These are phyloP conservation scores for Hyphantria cunea DNA, from an alignment of 1,140 invertebrate genomes.

Conservation along the genomic window DNA sequence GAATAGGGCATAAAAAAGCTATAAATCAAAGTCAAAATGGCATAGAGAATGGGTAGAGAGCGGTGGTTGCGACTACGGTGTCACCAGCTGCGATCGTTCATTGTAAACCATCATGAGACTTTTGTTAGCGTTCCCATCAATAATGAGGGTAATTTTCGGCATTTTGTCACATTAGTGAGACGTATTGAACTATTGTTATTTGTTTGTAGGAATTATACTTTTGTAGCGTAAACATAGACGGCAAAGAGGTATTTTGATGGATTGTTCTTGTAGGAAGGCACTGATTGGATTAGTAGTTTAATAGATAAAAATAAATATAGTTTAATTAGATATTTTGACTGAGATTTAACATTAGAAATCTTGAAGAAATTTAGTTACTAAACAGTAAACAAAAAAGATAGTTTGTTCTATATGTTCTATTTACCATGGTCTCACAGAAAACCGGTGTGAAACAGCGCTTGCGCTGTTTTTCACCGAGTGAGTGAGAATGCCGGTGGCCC, in stretches of 20 bases:
- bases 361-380: too few relatives aligned
- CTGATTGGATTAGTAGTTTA: too few relatives aligned
- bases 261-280: too few relatives aligned
- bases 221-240: conserved; percentile 9
- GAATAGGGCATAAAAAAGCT: conserved; percentile 81
- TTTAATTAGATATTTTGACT: too few relatives aligned
- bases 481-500: too few relatives aligned
- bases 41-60: conserved; percentile 81
- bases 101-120: conserved; percentile 49
- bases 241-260: neutral
- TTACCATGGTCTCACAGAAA: too few relatives aligned
- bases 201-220: conserved; percentile 24
- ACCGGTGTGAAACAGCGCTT: too few relatives aligned
- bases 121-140: conserved; percentile 72
- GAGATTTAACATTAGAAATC: too few relatives aligned
- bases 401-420: too few relatives aligned
- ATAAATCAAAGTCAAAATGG: conserved; percentile 84
- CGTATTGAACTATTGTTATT: conserved; percentile 71
- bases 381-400: too few relatives aligned
- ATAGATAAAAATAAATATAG: too few relatives aligned
- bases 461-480: too few relatives aligned
- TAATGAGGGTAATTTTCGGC: conserved; percentile 77
- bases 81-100: conserved; percentile 62
- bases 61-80: conserved; percentile 69
- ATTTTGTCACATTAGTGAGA: conserved; percentile 76